phyloP scores from a whole-genome alignment of 2,888 invertebrate genomes.

The Sphecodes monilicornis region DNA sequence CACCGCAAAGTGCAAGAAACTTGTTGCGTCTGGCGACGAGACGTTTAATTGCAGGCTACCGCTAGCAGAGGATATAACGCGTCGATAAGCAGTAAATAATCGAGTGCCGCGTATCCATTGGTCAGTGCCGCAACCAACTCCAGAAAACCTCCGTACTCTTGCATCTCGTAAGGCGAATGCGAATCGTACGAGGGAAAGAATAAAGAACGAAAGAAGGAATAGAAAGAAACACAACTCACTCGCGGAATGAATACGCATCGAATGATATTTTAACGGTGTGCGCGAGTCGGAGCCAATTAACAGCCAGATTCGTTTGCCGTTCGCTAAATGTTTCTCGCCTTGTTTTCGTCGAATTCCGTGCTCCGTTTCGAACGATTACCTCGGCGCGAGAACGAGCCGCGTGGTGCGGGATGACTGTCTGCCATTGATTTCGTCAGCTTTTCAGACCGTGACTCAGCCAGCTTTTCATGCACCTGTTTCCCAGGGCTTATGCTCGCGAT shows the following conservation, averaged over 20 bases:
- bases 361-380: slow-evolving; percentile 10
- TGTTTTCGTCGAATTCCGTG: slow-evolving; percentile 12
- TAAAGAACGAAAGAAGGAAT: not conserved
- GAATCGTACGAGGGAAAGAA: not conserved
- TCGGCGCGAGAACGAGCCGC: not conserved
- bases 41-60: slow-evolving; percentile 37
- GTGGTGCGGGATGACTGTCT: not conserved
- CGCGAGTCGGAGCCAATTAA: slow-evolving; percentile 32
- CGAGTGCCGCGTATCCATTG: slow-evolving; percentile 34
- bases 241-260: slow-evolving; percentile 33
- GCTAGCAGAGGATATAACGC: slow-evolving; percentile 3
- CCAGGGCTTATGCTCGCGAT: not conserved
- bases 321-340: slow-evolving; percentile 13
- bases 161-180: slow-evolving; percentile 9
- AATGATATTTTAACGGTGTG: slow-evolving; percentile 26
- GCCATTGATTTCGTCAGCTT: slow-evolving; percentile 27
- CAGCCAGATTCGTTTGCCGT: slow-evolving; percentile 10
- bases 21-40: slow-evolving; percentile 21
- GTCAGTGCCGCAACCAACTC: slow-evolving; percentile 36
- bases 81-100: slow-evolving; percentile 48
- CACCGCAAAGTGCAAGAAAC: not conserved
- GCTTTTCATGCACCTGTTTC: not conserved
- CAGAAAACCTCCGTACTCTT: not conserved
- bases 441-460: slow-evolving; percentile 11
- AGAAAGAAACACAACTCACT: too few relatives aligned